A percentile compares a stretch with the other conserved stretches of the same genome.
Evolutionary conservation across 1,140 invertebrate genomes (phyloP).

Genomic region (Lordiphosa mommai): DNA sequence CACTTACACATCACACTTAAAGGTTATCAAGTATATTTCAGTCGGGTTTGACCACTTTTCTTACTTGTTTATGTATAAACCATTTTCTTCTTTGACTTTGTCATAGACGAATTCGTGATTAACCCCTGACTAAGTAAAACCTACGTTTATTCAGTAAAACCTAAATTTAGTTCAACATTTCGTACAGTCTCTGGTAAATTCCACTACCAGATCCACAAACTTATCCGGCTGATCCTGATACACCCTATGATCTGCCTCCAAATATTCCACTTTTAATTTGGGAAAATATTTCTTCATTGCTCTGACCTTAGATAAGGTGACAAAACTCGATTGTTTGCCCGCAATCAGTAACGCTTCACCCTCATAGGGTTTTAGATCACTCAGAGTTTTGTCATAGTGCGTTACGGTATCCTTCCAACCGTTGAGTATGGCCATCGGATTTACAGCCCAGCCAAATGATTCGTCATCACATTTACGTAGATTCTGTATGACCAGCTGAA

Average conservation of each 20-base stretch:
- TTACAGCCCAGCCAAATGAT: slow-evolving; percentile 20
- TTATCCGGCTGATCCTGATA: slow-evolving; percentile 16
- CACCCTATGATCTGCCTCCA: slow-evolving; percentile 13
- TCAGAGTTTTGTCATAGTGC: slow-evolving; percentile 11
- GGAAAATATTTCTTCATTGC: slow-evolving; percentile 33
- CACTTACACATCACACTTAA: no score
- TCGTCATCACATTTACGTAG: slow-evolving; percentile 11
- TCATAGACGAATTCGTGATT: no score
- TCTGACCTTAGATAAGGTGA: slow-evolving; percentile 6
- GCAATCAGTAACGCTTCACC: slow-evolving; percentile 33
- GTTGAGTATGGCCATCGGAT: slow-evolving; percentile 22
- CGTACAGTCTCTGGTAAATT: slow-evolving; percentile 17
- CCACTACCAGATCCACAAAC: slow-evolving; percentile 24
- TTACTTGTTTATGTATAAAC: no score
- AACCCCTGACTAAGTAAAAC: no score
- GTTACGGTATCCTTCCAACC: slow-evolving; percentile 19
- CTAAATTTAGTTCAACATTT: not conserved
- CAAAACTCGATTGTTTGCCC: slow-evolving; percentile 5
- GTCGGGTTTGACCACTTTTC: no score
- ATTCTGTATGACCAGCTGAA: slow-evolving; percentile 3
- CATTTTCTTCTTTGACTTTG: no score
- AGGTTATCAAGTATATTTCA: no score
- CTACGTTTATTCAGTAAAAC: no score
- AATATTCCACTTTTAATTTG: slow-evolving; percentile 16
- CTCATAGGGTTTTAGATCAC: slow-evolving; percentile 6